Evolutionary conservation across 1,140 invertebrate genomes (phyloP).

Genomic region (Lanistes nyassanus): DNA sequence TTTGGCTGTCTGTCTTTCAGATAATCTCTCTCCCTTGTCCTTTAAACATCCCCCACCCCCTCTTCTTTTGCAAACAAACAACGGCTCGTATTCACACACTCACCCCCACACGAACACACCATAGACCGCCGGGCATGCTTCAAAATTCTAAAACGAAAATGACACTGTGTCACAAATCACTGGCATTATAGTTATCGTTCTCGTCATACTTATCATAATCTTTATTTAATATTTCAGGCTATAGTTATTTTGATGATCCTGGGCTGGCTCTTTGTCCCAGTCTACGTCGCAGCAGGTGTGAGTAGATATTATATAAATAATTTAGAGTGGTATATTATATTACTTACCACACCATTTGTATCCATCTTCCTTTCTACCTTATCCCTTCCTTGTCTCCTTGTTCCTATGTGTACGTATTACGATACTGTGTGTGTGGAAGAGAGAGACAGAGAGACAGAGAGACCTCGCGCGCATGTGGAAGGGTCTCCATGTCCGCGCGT

Average conservation of each 20-base stretch:
- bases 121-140: too few relatives aligned
- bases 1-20: too few relatives aligned
- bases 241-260: constrained; percentile 65
- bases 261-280: constrained; percentile 66
- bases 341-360: background rate
- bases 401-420: background rate
- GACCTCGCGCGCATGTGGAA: too few relatives aligned
- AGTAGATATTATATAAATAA: constrained; percentile 30
- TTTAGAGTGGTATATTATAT: background rate
- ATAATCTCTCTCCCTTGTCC: too few relatives aligned
- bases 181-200: background rate
- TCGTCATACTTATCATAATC: background rate
- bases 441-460: too few relatives aligned
- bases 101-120: background rate
- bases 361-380: background rate
- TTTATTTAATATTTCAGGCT: constrained; percentile 51
- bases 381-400: background rate
- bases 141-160: too few relatives aligned
- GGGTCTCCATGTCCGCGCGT: too few relatives aligned
- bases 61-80: too few relatives aligned
- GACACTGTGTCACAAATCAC: background rate
- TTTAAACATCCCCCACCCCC: too few relatives aligned
- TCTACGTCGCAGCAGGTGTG: constrained; percentile 64
- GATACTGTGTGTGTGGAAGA: too few relatives aligned
- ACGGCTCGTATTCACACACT: background rate